Base-by-base conservation (phyloP, 2,113 vertebrate genomes). In the Serilophus lunatus region DNA sequence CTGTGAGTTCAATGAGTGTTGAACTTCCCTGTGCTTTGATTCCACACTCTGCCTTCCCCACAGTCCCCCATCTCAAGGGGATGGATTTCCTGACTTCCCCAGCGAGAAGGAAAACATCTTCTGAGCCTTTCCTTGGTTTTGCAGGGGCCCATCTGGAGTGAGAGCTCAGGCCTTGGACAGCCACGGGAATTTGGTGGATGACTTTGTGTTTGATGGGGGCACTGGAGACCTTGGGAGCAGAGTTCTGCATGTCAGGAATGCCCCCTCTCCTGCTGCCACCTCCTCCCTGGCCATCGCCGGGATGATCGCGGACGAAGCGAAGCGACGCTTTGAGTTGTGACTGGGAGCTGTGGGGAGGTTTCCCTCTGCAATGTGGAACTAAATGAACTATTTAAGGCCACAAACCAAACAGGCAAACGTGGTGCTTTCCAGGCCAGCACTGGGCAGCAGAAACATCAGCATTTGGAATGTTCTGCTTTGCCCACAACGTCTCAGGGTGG, bases 151-250 rank as follows among this genome's bases (percentile, higher is more conserved):
- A 1, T 97, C 99, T 0, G 99, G 99, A 8, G 99, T 99, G 53
- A 97, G 99, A 79, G 99, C 99, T 25, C 99, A 99, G 95, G 99
- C 99, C 9, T 83, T 99, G 83, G 99, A 99, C 92, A 96, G 91
- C 0, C 89, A 98, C 1, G 99, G 99, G 8, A 99, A 99, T 71
- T 95, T 99, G 6, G 97, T 99, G 74, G 99, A 99, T 16, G 99
- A 99, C 87, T 99, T 99, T 64, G 99, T 99, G 61, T 99, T 99
- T 22, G 99, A 99, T 5, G 98, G 98, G 10, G 99, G 99, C n/a
- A 59, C 96, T 0, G 99, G 99, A 6, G 97, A 96, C 3, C 94
- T 99, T 7, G 99, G 98, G 28, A 98, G 98, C 44, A 97, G 98
- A 6, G 96, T 99, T 75, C 98, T 99, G 35, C 99, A 99, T 1